These are phyloP conservation scores for Epizoanthus rinbou DNA, from an alignment of 92 coral and sea anemone species.

Conservation along the genomic window DNA sequence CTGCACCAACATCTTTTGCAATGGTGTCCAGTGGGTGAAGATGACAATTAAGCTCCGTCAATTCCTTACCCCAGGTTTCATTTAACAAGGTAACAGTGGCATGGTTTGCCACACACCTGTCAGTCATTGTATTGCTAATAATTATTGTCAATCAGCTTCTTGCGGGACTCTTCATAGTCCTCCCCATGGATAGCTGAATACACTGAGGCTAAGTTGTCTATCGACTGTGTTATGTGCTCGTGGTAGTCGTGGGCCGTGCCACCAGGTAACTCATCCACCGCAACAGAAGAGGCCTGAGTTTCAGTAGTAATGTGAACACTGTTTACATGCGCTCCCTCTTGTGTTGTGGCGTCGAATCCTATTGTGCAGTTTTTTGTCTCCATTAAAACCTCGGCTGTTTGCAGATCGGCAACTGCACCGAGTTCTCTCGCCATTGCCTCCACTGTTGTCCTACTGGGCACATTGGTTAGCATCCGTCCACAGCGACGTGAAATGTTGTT, in stretches of 20 bases:
- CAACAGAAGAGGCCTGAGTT: constrained; percentile 1
- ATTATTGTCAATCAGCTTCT: constrained; percentile 1
- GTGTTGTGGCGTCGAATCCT: no score
- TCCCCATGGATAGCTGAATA: neutral
- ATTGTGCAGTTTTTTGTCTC: neutral
- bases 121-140: constrained; percentile 33
- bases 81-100: constrained; percentile 5
- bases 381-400: constrained; percentile 3
- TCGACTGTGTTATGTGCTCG: constrained; percentile 1
- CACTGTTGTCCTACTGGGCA: neutral
- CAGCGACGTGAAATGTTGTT: neutral
- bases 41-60: constrained; percentile 23
- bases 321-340: neutral
- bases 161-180: constrained; percentile 1
- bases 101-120: constrained; percentile 18
- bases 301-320: constrained; percentile 11
- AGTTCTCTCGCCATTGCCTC: neutral
- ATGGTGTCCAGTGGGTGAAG: constrained; percentile 33
- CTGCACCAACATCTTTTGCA: constrained; percentile 1
- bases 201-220: constrained; percentile 8
- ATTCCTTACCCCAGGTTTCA: neutral
- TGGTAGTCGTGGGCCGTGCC: constrained; percentile 32
- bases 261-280: constrained; percentile 31
- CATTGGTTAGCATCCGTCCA: neutral
- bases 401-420: neutral